phyloP scores from a whole-genome alignment of 2,113 vertebrate species.

The Oryctolagus cuniculus region DNA sequence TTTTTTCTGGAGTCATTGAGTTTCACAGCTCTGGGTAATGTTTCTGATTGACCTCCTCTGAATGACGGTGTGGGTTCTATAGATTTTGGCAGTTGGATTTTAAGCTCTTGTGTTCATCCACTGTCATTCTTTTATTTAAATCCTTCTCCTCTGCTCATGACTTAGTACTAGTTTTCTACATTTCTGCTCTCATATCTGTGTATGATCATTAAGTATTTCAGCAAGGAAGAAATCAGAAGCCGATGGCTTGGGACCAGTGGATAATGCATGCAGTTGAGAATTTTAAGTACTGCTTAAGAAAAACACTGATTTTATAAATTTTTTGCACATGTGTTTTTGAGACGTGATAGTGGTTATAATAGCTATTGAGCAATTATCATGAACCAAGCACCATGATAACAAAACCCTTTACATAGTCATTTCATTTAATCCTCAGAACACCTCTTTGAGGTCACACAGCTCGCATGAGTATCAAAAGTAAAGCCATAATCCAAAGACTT shows the following conservation, averaged over 20 bases:
- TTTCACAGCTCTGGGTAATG: background rate
- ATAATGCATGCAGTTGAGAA: background rate
- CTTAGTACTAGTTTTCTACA: background rate
- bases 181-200: background rate
- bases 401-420: background rate
- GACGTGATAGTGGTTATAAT: background rate
- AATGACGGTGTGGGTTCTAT: background rate
- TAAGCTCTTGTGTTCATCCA: background rate
- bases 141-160: background rate
- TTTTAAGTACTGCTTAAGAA: background rate
- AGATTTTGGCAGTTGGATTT: background rate
- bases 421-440: background rate
- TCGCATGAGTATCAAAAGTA: background rate
- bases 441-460: background rate
- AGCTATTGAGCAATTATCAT: background rate
- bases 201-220: background rate
- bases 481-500: background rate
- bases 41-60: background rate
- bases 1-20: background rate
- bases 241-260: background rate
- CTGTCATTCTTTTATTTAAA: background rate
- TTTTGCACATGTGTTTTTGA: background rate
- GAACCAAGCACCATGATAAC: background rate
- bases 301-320: background rate
- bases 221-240: background rate